These are phyloP conservation scores for Parapsyche elsis DNA, from an alignment of 1,140 invertebrate genomes.

Conservation along the genomic window DNA sequence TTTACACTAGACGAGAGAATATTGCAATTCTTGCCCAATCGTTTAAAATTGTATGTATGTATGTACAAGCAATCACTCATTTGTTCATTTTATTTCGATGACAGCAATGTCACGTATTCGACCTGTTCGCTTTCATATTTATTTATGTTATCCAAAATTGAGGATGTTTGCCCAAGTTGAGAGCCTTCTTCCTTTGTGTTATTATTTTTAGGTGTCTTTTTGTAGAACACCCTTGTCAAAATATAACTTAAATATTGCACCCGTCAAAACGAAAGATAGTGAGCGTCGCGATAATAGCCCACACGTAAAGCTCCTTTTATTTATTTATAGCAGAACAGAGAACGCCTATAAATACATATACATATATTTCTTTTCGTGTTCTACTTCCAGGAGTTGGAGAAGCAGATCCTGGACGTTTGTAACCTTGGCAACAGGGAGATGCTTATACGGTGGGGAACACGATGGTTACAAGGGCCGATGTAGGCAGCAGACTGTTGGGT, in stretches of 20 bases:
- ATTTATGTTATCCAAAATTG: no score
- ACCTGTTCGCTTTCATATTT: no score
- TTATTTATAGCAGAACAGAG: neutral
- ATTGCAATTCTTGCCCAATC: no score
- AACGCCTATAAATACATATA: neutral
- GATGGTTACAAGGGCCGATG: neutral
- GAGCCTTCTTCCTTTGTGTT: slow-evolving; percentile 6
- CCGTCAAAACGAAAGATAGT: slow-evolving; percentile 26
- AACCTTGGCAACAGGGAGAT: slow-evolving; percentile 38
- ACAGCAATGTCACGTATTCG: no score
- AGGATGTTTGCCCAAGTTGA: slow-evolving; percentile 37
- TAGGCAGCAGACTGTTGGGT: slow-evolving; percentile 27
- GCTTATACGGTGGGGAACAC: neutral
- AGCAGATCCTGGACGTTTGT: slow-evolving; percentile 1
- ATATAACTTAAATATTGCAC: slow-evolving; percentile 32
- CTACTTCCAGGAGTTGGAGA: neutral
- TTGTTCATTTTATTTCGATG: no score
- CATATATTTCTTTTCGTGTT: neutral
- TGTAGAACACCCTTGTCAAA: slow-evolving; percentile 51
- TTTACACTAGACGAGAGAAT: no score
- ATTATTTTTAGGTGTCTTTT: slow-evolving; percentile 4
- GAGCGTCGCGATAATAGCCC: slow-evolving; percentile 10
- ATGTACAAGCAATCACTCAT: no score
- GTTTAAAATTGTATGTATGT: no score
- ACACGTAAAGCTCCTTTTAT: neutral